Percentiles rank a stretch among this genome's conserved stretches.
Conservation (phyloP, 2,888 invertebrate genomes). For the Pyrrhia umbra region DNA sequence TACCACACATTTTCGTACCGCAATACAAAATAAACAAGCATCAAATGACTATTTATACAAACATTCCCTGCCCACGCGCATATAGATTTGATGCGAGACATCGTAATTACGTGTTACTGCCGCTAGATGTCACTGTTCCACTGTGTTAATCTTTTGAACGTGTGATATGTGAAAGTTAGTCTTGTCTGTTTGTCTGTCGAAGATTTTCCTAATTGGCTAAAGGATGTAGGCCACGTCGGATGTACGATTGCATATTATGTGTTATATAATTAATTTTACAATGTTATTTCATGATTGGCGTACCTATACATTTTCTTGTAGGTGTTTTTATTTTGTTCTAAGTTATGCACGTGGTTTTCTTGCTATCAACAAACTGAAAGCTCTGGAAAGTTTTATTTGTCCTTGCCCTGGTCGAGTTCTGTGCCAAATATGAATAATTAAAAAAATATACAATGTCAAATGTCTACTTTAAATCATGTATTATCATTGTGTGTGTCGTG, state of each 20-base stretch:
- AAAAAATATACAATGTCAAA: too few relatives aligned
- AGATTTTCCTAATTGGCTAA: background rate
- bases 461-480: too few relatives aligned
- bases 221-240: background rate
- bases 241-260: background rate
- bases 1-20: slow-evolving; percentile 29
- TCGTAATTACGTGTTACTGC: slow-evolving; percentile 51
- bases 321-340: background rate
- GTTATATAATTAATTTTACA: background rate
- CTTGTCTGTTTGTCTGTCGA: slow-evolving; percentile 28
- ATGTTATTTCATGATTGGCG: background rate
- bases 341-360: too few relatives aligned
- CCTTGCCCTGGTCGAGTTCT: too few relatives aligned
- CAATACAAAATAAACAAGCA: slow-evolving; percentile 51
- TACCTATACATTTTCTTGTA: too few relatives aligned
- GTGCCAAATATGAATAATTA: too few relatives aligned
- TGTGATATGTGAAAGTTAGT: slow-evolving; percentile 18
- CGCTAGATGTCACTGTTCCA: slow-evolving; percentile 57
- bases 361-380: too few relatives aligned
- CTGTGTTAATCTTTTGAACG: slow-evolving; percentile 42
- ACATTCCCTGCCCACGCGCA: slow-evolving; percentile 46
- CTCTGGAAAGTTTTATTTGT: too few relatives aligned
- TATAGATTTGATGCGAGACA: slow-evolving; percentile 51
- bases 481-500: too few relatives aligned
- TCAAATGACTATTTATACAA: slow-evolving; percentile 56